phyloP scores from a whole-genome alignment of 2,113 vertebrate species.

The Motacilla alba region DNA sequence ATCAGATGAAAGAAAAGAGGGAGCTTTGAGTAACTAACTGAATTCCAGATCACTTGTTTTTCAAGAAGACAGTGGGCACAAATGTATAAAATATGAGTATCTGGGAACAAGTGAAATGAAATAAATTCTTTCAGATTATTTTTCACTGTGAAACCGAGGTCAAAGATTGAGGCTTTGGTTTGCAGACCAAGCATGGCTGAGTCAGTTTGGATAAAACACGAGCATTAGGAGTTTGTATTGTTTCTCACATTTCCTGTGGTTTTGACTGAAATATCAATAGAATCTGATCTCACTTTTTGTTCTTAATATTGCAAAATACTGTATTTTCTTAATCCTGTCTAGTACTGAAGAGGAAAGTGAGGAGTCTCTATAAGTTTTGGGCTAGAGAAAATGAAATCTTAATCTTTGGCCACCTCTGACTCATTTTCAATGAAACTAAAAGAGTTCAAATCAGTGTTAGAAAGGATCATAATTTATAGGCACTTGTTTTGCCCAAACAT shows the following conservation, averaged over 20 bases:
- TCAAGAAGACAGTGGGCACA: background rate
- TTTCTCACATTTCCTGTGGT: background rate
- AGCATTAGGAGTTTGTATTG: background rate
- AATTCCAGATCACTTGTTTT: constrained; percentile 16
- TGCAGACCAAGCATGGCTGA: background rate
- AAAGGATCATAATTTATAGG: background rate
- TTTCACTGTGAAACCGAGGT: background rate
- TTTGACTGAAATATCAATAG: background rate
- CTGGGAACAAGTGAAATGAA: background rate
- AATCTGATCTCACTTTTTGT: background rate
- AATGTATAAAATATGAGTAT: background rate
- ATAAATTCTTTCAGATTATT: background rate
- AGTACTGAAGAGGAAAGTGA: background rate
- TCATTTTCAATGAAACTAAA: background rate
- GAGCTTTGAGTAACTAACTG: background rate
- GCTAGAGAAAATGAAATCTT: background rate
- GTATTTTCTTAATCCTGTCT: background rate
- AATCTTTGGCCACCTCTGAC: background rate
- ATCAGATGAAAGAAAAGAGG: background rate
- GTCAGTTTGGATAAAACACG: background rate
- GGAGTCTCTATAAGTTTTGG: background rate
- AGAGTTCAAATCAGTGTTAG: background rate
- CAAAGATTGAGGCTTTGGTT: background rate
- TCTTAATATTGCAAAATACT: background rate
- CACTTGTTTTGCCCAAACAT: background rate